phyloP scores from a whole-genome alignment of 2,797 vertebrate genomes.

The Thripadectes ignobilis region DNA sequence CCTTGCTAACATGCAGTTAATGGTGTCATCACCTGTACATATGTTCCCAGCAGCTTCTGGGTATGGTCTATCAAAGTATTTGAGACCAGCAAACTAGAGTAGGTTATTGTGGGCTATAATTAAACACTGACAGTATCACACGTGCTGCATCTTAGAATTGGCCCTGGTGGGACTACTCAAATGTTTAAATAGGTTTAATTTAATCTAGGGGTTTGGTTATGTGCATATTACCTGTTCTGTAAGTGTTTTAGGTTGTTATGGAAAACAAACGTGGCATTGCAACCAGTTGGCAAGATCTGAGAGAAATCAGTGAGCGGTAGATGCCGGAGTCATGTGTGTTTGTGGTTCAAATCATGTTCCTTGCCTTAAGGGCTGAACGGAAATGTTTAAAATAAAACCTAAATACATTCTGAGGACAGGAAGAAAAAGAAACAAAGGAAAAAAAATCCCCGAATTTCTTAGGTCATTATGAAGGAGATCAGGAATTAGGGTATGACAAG shows the following conservation, averaged over 20 bases:
- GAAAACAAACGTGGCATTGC: accelerated
- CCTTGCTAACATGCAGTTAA: not conserved
- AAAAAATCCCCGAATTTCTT: not conserved
- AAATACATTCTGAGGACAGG: slow-evolving; percentile 34
- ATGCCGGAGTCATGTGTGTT: not conserved
- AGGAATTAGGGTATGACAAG: not conserved
- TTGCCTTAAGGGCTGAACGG: not conserved
- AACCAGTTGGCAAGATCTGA: not conserved
- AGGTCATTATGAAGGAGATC: not conserved
- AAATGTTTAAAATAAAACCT: slow-evolving; percentile 1
- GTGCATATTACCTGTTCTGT: not conserved
- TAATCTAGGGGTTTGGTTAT: not conserved
- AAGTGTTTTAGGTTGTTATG: not conserved
- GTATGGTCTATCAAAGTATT: not conserved
- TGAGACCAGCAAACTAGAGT: not conserved
- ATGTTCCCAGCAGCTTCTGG: not conserved
- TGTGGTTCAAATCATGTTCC: not conserved
- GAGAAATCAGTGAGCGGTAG: not conserved
- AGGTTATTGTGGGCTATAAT: not conserved
- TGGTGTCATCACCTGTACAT: not conserved
- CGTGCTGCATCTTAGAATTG: not conserved
- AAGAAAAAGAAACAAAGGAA: slow-evolving; percentile 41
- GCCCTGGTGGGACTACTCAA: not conserved
- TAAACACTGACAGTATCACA: not conserved
- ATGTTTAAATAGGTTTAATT: not conserved